phyloP scores from a whole-genome alignment of 2,113 vertebrate genomes.

The Syrmaticus mikado region DNA sequence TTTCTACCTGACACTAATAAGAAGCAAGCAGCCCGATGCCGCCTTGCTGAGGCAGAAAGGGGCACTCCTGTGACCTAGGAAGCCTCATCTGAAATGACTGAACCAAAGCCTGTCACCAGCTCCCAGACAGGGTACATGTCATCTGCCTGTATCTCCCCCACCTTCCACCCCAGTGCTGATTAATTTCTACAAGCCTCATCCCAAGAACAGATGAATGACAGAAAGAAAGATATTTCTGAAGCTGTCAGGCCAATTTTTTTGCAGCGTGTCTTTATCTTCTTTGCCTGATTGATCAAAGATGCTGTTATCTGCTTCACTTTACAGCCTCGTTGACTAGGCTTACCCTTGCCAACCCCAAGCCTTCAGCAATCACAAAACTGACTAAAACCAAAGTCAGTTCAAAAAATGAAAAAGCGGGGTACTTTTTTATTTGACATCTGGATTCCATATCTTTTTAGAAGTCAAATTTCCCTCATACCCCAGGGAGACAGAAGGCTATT shows the following conservation, averaged over 20 bases:
- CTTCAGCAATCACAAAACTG: neutral
- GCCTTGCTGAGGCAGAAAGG: neutral
- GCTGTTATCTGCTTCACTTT: neutral
- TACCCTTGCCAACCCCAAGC: neutral
- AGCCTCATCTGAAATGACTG: conserved; percentile 15
- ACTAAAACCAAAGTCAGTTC: neutral
- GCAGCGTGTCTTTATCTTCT: conserved; percentile 14
- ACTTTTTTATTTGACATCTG: neutral
- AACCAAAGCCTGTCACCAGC: conserved; percentile 13
- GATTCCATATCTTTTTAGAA: neutral
- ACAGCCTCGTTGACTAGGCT: neutral
- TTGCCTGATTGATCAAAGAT: conserved; percentile 35
- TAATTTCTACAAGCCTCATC: conserved; percentile 32
- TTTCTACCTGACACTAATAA: conserved; percentile 42
- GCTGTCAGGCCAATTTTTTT: neutral
- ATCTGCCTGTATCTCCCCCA: neutral
- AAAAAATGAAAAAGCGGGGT: neutral
- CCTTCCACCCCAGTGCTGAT: conserved; percentile 22
- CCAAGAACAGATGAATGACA: conserved; percentile 17
- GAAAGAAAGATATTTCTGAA: neutral
- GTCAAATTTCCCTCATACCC: neutral
- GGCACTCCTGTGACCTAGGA: neutral
- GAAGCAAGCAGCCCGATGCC: neutral
- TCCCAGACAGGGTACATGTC: neutral
- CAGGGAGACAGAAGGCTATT: neutral